Percentiles rank a stretch among this genome's conserved stretches.
Evolutionary conservation across 2,797 vertebrate genomes (phyloP).

Genomic region (Orestias chungarensis): DNA sequence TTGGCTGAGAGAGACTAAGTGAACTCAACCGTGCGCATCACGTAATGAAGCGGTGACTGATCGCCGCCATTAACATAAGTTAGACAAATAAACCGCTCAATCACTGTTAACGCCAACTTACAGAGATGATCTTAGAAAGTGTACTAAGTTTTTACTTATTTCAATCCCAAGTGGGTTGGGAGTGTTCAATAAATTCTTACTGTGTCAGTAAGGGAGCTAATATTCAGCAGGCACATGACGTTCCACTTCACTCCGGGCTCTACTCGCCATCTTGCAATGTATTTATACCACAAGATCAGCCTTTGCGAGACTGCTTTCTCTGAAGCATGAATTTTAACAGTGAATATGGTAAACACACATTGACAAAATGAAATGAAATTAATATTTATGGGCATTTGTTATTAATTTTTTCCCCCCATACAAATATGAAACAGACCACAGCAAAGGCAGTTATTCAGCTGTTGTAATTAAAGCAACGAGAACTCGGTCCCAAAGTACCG

Average conservation of each 20-base stretch:
- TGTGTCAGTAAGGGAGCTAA: slow-evolving; percentile 21
- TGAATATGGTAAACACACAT: slow-evolving; percentile 20
- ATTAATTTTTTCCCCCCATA: slow-evolving; percentile 25
- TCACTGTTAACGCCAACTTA: slow-evolving; percentile 66
- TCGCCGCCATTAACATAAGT: slow-evolving; percentile 65
- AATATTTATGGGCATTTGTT: slow-evolving; percentile 22
- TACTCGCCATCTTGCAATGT: slow-evolving; percentile 8
- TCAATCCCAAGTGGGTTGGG: slow-evolving; percentile 17
- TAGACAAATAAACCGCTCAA: slow-evolving; percentile 68
- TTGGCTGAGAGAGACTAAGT: slow-evolving; percentile 61
- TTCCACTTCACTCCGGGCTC: slow-evolving; percentile 21
- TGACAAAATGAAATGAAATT: slow-evolving; percentile 16
- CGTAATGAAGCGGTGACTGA: slow-evolving; percentile 66
- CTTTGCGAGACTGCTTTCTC: slow-evolving; percentile 12
- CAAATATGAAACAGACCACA: slow-evolving; percentile 6
- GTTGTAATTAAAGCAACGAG: slow-evolving; percentile 26
- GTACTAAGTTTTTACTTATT: slow-evolving; percentile 30
- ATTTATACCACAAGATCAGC: slow-evolving; percentile 20
- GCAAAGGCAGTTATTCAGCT: slow-evolving; percentile 1
- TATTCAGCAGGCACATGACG: slow-evolving; percentile 19
- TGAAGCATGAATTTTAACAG: slow-evolving; percentile 6
- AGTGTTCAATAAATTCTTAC: no score
- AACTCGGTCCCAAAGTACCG: slow-evolving; percentile 3
- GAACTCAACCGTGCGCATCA: slow-evolving; percentile 56
- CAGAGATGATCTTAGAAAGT: slow-evolving; percentile 45